Base-by-base conservation (phyloP, 1,140 invertebrate genomes). In the Papilio helenus region DNA sequence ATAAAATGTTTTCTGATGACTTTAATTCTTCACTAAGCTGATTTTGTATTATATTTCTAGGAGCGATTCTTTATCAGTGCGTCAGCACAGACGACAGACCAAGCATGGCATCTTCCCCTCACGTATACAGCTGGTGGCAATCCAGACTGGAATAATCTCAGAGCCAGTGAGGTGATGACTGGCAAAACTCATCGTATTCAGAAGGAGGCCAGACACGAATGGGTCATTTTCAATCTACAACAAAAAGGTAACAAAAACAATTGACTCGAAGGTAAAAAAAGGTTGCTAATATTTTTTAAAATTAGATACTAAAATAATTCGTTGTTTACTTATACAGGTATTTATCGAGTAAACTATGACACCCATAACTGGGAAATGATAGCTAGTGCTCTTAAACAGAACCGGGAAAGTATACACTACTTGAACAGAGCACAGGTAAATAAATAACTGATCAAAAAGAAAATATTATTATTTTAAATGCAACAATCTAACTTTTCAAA, bases 291-390 rank as follows among this genome's bases (percentile, higher is more conserved):
- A 14, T 14, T 46, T 46, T 16, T 46, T 16, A 4, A 14, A 16
- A 16, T 39, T 39, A 5, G 0, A 39, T 39, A 34, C 34, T 34
- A 34, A 34, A 34, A 34, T 39, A 39, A 39, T 39, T 39, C 34
- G 34, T 80, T 29, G 68, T 61, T 26, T 18, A 16, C 55, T 9
- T 80, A 78, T 83, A 88, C 90, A 95, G 97, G 97, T 23, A 97
- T 97, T 82, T 98, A 98, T 90, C 95, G 98, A 23, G 97, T 98
- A 0, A 97, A 97, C 88, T 98, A 98, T 87, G 96, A 97, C 76
- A 87, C 91, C 0, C 85, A 86, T 2, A 96, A 95, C n/a, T 98
- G 97, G 97, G 87, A 96, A 79, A 89, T 94, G 46, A 95, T 97
- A 18, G 95, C 95, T 18, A 72, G 92, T 1, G 91, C 94, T 4